Conservation (phyloP, 2,797 vertebrate genomes). For the Cyprinella venusta region DNA sequence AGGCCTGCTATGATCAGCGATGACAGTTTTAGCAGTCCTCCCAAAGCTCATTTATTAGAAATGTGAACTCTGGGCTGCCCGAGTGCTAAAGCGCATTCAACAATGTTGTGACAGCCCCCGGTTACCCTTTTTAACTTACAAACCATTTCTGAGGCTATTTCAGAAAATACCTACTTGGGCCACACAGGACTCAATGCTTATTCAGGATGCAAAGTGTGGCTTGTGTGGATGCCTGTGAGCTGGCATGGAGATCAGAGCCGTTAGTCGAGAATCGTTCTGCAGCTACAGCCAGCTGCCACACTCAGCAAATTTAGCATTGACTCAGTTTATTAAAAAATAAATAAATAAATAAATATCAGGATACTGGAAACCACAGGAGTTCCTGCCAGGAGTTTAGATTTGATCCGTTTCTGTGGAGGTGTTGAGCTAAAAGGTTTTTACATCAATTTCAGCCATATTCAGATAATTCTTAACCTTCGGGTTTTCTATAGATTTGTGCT, state of each 20-base stretch:
- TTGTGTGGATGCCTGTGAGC: too few relatives aligned
- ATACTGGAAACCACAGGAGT: background rate
- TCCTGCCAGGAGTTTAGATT: constrained; percentile 35
- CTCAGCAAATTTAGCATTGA: constrained; percentile 36
- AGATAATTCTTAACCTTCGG: constrained; percentile 14
- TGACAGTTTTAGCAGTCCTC: constrained; percentile 25
- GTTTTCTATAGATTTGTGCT: background rate
- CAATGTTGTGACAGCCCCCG: constrained; percentile 63
- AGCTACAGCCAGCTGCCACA: constrained; percentile 29
- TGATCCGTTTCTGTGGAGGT: constrained; percentile 7
- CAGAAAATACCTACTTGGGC: constrained; percentile 67
- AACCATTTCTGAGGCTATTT: constrained; percentile 60
- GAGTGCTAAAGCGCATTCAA: constrained; percentile 58
- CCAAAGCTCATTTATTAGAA: constrained; percentile 64
- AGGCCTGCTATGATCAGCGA: constrained; percentile 5
- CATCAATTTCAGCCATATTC: constrained; percentile 7
- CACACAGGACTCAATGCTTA: constrained; percentile 56
- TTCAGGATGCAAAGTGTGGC: constrained; percentile 27
- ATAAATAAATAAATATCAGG: background rate
- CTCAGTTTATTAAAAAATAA: background rate
- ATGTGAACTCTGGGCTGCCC: constrained; percentile 57
- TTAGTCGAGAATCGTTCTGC: constrained; percentile 1
- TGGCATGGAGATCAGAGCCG: too few relatives aligned
- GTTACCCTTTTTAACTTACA: constrained; percentile 58
- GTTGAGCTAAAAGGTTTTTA: constrained; percentile 23